A percentile compares a stretch with the other conserved stretches of the same genome.
Conservation (phyloP, 1,140 invertebrate species). For the Procambarus virginalis region DNA sequence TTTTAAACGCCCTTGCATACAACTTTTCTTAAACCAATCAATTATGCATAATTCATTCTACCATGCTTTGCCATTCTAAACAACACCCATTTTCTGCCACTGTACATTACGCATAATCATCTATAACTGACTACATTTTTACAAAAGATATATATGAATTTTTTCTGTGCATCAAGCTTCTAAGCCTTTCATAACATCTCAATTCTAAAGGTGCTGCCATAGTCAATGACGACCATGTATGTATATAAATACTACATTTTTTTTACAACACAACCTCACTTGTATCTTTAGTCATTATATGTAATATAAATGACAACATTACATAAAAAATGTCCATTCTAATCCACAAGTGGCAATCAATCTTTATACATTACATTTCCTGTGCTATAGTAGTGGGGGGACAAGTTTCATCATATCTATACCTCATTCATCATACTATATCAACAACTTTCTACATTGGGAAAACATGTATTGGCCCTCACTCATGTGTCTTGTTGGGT, state of each 20-base stretch:
- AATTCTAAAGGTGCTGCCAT: slow-evolving; percentile 32
- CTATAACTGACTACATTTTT: background rate
- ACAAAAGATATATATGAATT: no score
- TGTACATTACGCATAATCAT: background rate
- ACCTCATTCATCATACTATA: background rate
- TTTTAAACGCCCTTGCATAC: no score
- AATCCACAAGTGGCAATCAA: slow-evolving; percentile 21
- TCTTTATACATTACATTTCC: slow-evolving; percentile 63
- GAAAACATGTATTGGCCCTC: slow-evolving; percentile 19
- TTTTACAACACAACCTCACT: slow-evolving; percentile 35
- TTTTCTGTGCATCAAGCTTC: no score
- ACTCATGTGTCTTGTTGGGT: slow-evolving; percentile 58
- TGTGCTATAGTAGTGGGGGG: slow-evolving; percentile 49
- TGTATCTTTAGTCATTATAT: slow-evolving; percentile 45
- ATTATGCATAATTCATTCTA: no score
- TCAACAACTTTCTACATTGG: background rate
- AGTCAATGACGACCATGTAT: slow-evolving; percentile 17
- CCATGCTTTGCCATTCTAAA: no score
- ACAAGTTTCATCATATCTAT: no score
- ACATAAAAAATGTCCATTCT: slow-evolving; percentile 30
- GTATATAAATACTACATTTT: background rate
- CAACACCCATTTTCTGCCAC: no score
- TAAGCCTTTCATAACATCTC: background rate
- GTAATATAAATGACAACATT: slow-evolving; percentile 53
- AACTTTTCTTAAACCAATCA: no score